A percentile compares a stretch with the other conserved stretches of the same genome.
phyloP scores from a whole-genome alignment of 2,797 vertebrate genomes.

The Coregonus sp. region DNA sequence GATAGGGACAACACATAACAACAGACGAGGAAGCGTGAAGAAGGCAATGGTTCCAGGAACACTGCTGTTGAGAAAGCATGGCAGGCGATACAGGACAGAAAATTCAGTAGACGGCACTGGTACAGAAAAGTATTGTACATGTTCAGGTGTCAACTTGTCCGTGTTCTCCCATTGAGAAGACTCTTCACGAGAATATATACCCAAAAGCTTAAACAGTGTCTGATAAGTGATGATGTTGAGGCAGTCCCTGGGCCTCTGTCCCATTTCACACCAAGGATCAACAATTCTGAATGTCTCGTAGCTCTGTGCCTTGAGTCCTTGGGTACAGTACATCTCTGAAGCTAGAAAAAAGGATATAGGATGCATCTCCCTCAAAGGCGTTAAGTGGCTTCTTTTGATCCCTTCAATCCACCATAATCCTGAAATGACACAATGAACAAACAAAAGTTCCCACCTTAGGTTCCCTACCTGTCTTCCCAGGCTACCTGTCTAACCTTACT shows the following conservation, averaged over 20 bases:
- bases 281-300: slow-evolving; percentile 33
- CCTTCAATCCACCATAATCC: slow-evolving; percentile 25
- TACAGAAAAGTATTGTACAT: slow-evolving; percentile 50
- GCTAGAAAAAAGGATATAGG: neutral
- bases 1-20: neutral
- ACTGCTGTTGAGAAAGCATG: no score
- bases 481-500: neutral
- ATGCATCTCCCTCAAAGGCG: neutral
- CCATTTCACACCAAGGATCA: slow-evolving; percentile 33
- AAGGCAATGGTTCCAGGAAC: no score
- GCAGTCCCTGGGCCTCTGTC: slow-evolving; percentile 37
- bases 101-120: slow-evolving; percentile 63
- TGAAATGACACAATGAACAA: neutral
- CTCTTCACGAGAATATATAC: slow-evolving; percentile 11
- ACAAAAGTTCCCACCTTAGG: neutral
- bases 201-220: slow-evolving; percentile 36
- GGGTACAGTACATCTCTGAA: slow-evolving; percentile 40
- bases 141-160: slow-evolving; percentile 23
- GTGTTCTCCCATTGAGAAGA: no score
- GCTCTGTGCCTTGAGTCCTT: slow-evolving; percentile 32
- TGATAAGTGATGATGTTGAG: slow-evolving; percentile 54
- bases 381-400: slow-evolving; percentile 8
- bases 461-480: neutral
- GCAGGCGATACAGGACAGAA: slow-evolving; percentile 9
- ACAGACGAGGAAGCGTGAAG: no score